Percentiles rank a stretch among this genome's conserved stretches.
phyloP scores from a whole-genome alignment of 1,140 invertebrate genomes.

The Alviniconcha marisindica region DNA sequence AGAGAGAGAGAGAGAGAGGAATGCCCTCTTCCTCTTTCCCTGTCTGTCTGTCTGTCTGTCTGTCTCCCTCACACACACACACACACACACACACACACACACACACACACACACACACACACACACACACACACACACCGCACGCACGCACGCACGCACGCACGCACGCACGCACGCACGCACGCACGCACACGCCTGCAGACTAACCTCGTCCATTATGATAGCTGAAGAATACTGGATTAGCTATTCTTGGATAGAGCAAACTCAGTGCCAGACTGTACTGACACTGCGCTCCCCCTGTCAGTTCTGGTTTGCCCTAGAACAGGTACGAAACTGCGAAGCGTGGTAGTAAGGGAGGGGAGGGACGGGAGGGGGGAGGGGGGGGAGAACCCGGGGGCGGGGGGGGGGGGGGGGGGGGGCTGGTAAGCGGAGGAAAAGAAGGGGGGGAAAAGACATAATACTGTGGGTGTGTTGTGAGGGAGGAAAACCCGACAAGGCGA shows the following conservation, averaged over 20 bases:
- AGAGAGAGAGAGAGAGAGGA: not conserved
- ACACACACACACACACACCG: not conserved
- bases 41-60: too few relatives aligned
- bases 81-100: too few relatives aligned
- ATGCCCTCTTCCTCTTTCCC: too few relatives aligned
- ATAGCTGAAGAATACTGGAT: not conserved
- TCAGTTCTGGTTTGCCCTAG: too few relatives aligned
- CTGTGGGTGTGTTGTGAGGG: not conserved
- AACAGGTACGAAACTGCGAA: too few relatives aligned
- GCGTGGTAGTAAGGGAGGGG: slow-evolving; percentile 8
- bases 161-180: not conserved
- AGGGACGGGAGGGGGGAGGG: not conserved
- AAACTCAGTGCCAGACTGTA: too few relatives aligned
- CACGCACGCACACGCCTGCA: not conserved
- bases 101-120: too few relatives aligned
- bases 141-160: not conserved
- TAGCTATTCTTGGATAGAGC: not conserved
- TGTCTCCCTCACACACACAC: not conserved
- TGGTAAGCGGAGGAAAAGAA: too few relatives aligned
- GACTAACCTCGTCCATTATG: too few relatives aligned
- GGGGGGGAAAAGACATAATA: too few relatives aligned
- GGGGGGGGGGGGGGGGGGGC: too few relatives aligned
- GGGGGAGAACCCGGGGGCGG: not conserved
- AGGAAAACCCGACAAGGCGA: not conserved
- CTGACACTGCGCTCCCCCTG: too few relatives aligned